Base-by-base conservation (phyloP, 1,140 invertebrate species). In the Cherax quadricarinatus region DNA sequence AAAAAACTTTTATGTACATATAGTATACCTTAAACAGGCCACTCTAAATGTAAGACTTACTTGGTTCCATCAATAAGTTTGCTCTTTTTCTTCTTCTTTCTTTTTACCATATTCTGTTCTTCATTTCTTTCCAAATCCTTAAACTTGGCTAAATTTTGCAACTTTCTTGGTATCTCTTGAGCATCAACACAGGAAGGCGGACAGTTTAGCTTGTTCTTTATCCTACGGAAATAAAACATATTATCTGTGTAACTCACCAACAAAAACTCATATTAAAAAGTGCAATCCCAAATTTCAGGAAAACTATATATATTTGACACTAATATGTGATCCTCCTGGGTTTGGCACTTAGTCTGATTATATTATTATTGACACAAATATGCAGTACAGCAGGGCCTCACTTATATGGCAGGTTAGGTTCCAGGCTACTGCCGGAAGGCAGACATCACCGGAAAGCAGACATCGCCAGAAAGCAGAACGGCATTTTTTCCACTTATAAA, bases 111-210 rank as follows among this genome's bases (percentile, higher is more conserved):
- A 48, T 41, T 41, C 57, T 4, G 6, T 49, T n/a, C 51, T 24
- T 80, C 48, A 14, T 53, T 30, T 70, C 21, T 70, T 9, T 75
- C 24, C 24, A 7, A 9, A 75, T 75, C 12, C 70, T 41, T 41
- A 53, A 88, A 88, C 12, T 48, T 81, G n/a, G 78, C 57, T 57
- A 88, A 81, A 51, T 62, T 30, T 10, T 88, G 53, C 6, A 89
- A 60, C 21, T 48, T 79, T 57, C 87, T 89, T 62, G 88, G 79
- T 89, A 89, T 83, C 24, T 82, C 80, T n/a, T 82, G 80, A 49
- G 48, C 30, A 51, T 89, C 79, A 4, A 21, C 18, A 41, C 78
- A 88, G 1, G 21, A n/a, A 62, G 87, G 79, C 49, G 21, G n/a
- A 0, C 51, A 6, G 53, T 87, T 78, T 49, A 87, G 5, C 51